Evolutionary conservation across 1,140 invertebrate genomes (phyloP), one percentile per base, ranked within the genome.

Genomic region (Catajapyx aquilonaris): DNA sequence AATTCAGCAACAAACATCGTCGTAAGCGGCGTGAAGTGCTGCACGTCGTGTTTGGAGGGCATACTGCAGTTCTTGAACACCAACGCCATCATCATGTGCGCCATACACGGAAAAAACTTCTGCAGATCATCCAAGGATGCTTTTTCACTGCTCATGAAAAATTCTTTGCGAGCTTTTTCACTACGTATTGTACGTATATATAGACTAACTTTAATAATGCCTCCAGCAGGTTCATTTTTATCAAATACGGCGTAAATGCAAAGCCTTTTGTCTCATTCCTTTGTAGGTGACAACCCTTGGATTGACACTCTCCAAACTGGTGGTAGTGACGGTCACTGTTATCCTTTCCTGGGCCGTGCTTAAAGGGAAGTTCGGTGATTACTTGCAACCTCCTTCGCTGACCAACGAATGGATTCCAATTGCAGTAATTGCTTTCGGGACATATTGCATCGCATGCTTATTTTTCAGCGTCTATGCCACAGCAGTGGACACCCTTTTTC

Each of bases 21-120:
- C 11, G 48, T 88, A 36, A 86, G 81, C 46, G 81, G 71, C 46
- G 72, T 76, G 47, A 79, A 76, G 52, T 94, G 86, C 54, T 87
- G 76, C 54, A 91, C 93, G 51, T 88, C 76, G 74, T 78, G 84
- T 48, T 55, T 96, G 43, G 87, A 97, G 52, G 78, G 71, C 37
- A 87, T 95, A 56, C 59, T 96, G 34, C 57, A 69, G 43, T 81
- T 78, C 48, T 67, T 83, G 19, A 91, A 81, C 49, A 71, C 73
- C 43, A 94, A 96, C 55, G 91, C 91, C 0, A 96, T 93, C 56
- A 94, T 96, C 20, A 87, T 95, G 81, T 86, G 84, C 52, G 87
- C 91, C 2, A 74, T 95, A 28, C 83, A 94, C 58, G 91, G 93
- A 1, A 84, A 81, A 52, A 79, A 76, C 50, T 95, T 96, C 58